Base-by-base conservation (phyloP, 2,888 invertebrate genomes). In the Xestia c-nigrum region DNA sequence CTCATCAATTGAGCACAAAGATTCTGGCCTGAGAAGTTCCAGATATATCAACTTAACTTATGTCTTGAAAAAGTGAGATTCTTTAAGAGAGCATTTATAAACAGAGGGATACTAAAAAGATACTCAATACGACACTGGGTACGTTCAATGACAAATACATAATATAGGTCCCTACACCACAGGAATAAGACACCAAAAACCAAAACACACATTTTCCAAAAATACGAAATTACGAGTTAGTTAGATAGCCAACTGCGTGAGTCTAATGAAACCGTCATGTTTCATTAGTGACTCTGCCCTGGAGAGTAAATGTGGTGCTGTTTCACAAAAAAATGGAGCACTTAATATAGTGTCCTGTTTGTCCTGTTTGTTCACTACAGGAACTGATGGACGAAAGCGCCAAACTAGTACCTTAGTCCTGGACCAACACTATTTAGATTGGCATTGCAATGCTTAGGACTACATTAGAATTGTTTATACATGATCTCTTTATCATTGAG, bases 121-220 rank as follows among this genome's bases (percentile, higher is more conserved):
- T 59, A 69, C 67, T 38, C 1, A 21, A 19, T 67, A 57, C 68
- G 55, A 21, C 2, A 21, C 14, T 21, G 59, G 47, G 31, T 47
- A 38, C 0, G 38, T 50, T 16, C 1, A 52, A 12, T 14, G 5
- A 31, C 63, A 3, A 6, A 67, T 14, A 67, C 5, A 38, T 63
- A 43, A 24, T 24, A 68, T n/a, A 70, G 80, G 78, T 84, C 72
- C 84, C 80, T 72, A 73, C 43, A 85, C 83, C 83, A 74, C 68
- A 84, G 78, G 78, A 80, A 86, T 72, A 78, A 21, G 24, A 4
- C 63, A 70, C 61, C 63, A 31, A n/a, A n/a, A 21, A 43, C 10
- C 5, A 47, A 21, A 38, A 40, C 19, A 16, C 24, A 50, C 14
- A n/a, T 16, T 0, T 14, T 40, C 55, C 79, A 84, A 79, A 63